Base-by-base conservation (phyloP, 2,113 vertebrate species). In the Apteryx mantelli region DNA sequence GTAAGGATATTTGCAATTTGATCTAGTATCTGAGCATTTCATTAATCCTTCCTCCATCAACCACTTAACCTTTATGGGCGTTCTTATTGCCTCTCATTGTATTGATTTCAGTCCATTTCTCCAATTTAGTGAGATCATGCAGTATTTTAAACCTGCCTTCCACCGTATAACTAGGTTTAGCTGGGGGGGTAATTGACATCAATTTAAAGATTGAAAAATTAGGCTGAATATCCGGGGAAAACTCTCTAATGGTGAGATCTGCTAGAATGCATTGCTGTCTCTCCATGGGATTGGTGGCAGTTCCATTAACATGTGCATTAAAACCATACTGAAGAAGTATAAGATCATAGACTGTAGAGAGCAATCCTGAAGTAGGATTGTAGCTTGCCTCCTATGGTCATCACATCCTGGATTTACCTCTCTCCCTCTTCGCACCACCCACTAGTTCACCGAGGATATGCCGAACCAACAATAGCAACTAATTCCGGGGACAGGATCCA, bases 181-280 rank as follows among this genome's bases (percentile, higher is more conserved):
- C 75, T 75, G 82, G 60, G 90, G 90, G 89, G 75, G 79, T 95
- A 97, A 97, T 88, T 97, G 94, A 97, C 95, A 95, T 96, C 94
- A 95, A 96, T 97, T 97, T 96, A 92, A 96, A 95, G 97, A 95
- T 95, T 96, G 94, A 97, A 97, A 95, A 86, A 96, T 91, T 86
- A 91, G 78, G 89, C 87, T 81, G 91, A 95, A 94, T 95, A 95
- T 95, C 89, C 2, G 0, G 91, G 79, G 86, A 56, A 85, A 97
- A 86, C 71, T 78, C 95, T 58, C 84, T 95, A 91, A 96, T 94
- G 96, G 94, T 50, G 75, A 94, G 94, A 86, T 83, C 68, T 93
- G 88, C 53, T 65, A 92, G 95, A 94, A 93, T 50, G 91, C 74
- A 75, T 65, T 8, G 7, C 86, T 48, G 13, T 42, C 88, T 94